Percentiles rank a stretch among this genome's conserved stretches.
Evolutionary conservation across 2,888 invertebrate genomes (phyloP).

Genomic region (Eremobia ochroleuca): DNA sequence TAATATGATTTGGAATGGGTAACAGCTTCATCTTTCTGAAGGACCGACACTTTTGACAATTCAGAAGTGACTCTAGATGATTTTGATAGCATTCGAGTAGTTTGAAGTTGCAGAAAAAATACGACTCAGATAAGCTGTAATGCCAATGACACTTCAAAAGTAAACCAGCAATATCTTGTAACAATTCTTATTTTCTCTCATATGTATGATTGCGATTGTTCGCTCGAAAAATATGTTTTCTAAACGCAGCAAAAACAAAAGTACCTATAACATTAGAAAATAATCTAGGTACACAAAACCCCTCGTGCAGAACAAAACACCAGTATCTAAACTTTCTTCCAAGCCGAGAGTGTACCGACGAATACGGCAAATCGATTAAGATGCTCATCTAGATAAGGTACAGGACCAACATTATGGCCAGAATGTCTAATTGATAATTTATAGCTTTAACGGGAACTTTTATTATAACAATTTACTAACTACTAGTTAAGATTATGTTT

Average conservation of each 20-base stretch:
- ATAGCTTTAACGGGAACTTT: conserved; percentile 57
- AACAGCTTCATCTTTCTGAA: not conserved
- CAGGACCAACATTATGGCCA: conserved; percentile 48
- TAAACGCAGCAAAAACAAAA: conserved; percentile 11
- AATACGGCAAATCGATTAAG: conserved; percentile 77
- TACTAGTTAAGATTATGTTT: conserved; percentile 31
- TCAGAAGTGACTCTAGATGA: not conserved
- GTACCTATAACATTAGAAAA: conserved; percentile 24
- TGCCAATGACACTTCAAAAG: not conserved
- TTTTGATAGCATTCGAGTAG: no score
- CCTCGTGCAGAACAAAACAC: conserved; percentile 34
- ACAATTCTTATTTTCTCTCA: not conserved
- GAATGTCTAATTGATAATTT: conserved; percentile 68
- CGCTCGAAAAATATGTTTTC: not conserved
- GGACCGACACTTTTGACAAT: not conserved
- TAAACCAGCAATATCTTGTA: not conserved
- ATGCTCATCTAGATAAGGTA: conserved; percentile 76
- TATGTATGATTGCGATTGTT: not conserved
- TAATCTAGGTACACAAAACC: conserved; percentile 18
- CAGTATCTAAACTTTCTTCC: conserved; percentile 34
- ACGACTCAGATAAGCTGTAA: no score
- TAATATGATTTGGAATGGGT: not conserved
- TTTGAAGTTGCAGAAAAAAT: no score
- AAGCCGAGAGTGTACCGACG: conserved; percentile 29
- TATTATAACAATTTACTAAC: conserved; percentile 53